Base-by-base conservation (phyloP, 2,888 invertebrate species). In the Platycheirus albimanus region DNA sequence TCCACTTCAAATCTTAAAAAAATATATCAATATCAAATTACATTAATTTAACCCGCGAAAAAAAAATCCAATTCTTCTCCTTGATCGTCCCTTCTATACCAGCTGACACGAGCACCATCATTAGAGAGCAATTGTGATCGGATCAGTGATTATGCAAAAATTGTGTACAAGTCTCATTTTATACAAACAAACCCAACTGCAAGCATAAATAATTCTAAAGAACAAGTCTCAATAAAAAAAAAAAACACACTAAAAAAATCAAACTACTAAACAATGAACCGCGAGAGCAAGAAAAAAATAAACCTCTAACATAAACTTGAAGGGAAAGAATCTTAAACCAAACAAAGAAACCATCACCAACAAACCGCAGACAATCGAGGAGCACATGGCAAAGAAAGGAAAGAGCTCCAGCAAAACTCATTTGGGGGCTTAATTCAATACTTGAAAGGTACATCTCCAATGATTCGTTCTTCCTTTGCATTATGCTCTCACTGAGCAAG, bases 101-200 rank as follows among this genome's bases (percentile, higher is more conserved):
- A 33, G 30, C 38, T 56, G 66, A 49, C 64, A 24, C 24, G 15
- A 70, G 17, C 3, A 58, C 47, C 58, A 43, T 63, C 67, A 72
- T 64, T 67, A 54, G 63, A 77, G 63, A 67, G 77, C 63, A 77
- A 52, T 69, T 72, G 20, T 56, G 69, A 77, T 64, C 51, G 56
- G 54, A 51, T 69, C 72, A 38, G 63, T 67, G 81, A 81, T 81
- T 81, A 81, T 81, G 81, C 81, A 77, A 81, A 71, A 77, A 76
- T 72, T 41, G 28, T 51, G 30, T 3, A 75, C 58, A 58, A 67
- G 38, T 11, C 56, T 70, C n/a, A n/a, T n/a, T n/a, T n/a, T 36
- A 28, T 36, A 11, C 15, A 19, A 67, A 61, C 11, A 20, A 20
- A 36, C 20, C 24, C 33, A 54, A 66, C 66, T 33, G 38, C 28